A percentile compares a stretch with the other conserved stretches of the same genome.
Conservation (phyloP, 2,888 invertebrate species). For the Imbricaverruca yamaguchii region DNA sequence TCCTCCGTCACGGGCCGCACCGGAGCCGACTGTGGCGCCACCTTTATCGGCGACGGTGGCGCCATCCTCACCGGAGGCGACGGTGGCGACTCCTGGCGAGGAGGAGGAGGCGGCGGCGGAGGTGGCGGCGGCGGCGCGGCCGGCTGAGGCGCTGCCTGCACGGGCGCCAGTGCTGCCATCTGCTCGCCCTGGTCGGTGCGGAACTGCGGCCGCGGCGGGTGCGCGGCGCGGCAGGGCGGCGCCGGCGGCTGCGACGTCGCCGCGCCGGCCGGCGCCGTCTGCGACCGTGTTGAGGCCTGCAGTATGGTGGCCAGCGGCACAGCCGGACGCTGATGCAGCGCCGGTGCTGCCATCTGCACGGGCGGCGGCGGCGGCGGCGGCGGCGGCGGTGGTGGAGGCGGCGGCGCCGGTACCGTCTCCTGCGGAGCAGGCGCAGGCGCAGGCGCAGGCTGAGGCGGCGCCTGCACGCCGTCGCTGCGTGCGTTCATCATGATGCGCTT, state of each 20-base stretch:
- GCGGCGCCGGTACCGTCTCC: constrained; percentile 21
- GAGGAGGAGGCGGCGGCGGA: background rate
- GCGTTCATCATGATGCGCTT: constrained; percentile 33
- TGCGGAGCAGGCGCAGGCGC: constrained; percentile 24
- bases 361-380: background rate
- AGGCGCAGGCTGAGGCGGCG: constrained; percentile 30
- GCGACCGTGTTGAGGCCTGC: background rate
- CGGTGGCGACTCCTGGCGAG: no score
- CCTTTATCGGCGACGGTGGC: background rate
- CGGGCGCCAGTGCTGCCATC: background rate
- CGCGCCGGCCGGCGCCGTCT: background rate
- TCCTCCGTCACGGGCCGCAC: no score
- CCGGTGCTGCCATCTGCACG: background rate
- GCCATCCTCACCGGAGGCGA: no score
- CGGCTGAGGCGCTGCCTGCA: background rate
- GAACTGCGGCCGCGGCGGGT: background rate
- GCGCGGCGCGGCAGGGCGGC: background rate
- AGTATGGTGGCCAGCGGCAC: background rate
- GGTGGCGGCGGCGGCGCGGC: background rate
- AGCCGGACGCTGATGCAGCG: background rate
- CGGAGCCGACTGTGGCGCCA: background rate
- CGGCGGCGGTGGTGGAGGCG: background rate
- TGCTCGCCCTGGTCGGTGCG: background rate
- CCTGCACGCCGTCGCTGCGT: constrained; percentile 31
- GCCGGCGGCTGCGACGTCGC: background rate